Evolutionary conservation across 1,140 invertebrate genomes (phyloP).

Genomic region (Pomacea maculata): DNA sequence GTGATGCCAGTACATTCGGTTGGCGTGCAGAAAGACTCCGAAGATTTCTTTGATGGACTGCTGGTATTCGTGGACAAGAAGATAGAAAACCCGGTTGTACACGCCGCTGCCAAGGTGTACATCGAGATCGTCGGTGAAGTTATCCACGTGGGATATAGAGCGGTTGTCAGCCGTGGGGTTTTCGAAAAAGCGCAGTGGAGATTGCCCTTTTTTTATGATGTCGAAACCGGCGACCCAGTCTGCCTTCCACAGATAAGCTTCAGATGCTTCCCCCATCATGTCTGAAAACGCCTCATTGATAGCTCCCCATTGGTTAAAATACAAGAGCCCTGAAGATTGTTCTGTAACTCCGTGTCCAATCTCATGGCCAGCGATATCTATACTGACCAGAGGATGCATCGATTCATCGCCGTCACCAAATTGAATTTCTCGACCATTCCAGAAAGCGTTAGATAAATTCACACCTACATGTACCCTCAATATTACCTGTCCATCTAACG

Average conservation of each 20-base stretch:
- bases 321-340: constrained; percentile 37
- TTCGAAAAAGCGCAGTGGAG: constrained; percentile 29
- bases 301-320: constrained; percentile 39
- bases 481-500: constrained; percentile 27
- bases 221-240: constrained; percentile 30
- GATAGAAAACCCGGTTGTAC: constrained; percentile 38
- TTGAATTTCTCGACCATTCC: constrained; percentile 32
- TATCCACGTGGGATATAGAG: constrained; percentile 34
- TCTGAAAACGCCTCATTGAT: constrained; percentile 53
- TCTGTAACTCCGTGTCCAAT: constrained; percentile 46
- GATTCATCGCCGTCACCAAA: constrained; percentile 38
- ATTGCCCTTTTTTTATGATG: constrained; percentile 13
- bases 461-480: constrained; percentile 41
- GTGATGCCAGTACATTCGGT: constrained; percentile 43
- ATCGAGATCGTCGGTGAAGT: constrained; percentile 31
- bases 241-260: constrained; percentile 19
- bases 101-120: constrained; percentile 41
- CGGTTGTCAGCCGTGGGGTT: constrained; percentile 29
- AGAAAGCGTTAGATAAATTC: constrained; percentile 34
- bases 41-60: constrained; percentile 30
- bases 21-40: constrained; percentile 41
- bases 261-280: constrained; percentile 40
- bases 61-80: constrained; percentile 22
- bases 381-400: constrained; percentile 36
- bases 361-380: constrained; percentile 46